A percentile compares a stretch with the other conserved stretches of the same genome.
These are phyloP conservation scores for Arctia plantaginis DNA, from an alignment of 2,888 invertebrate species.

Conservation along the genomic window DNA sequence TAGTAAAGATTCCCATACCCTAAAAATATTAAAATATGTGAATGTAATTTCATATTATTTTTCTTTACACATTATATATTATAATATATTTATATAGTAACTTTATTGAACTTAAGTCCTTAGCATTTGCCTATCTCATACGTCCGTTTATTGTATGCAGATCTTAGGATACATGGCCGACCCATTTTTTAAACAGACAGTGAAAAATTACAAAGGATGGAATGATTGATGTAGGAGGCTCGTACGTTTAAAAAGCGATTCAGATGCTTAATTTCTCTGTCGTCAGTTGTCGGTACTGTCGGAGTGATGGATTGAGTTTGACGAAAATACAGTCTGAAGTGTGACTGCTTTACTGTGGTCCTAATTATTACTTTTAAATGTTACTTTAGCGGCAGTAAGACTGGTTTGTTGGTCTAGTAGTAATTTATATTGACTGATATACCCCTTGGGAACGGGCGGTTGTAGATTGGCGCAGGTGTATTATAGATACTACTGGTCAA, in stretches of 20 bases:
- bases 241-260: slow-evolving; percentile 79
- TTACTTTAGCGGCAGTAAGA: background rate
- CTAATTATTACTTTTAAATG: background rate
- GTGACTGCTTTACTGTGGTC: slow-evolving; percentile 12
- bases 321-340: slow-evolving; percentile 43
- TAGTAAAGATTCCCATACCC: too few species aligned
- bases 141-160: slow-evolving; percentile 31
- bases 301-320: slow-evolving; percentile 72
- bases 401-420: background rate
- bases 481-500: too few species aligned
- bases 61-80: too few species aligned
- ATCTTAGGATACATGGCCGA: slow-evolving; percentile 39
- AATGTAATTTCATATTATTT: too few species aligned
- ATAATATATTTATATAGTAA: slow-evolving; percentile 10
- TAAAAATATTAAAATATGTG: too few species aligned
- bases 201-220: slow-evolving; percentile 76
- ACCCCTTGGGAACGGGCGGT: too few species aligned
- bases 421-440: too few species aligned
- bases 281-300: slow-evolving; percentile 70
- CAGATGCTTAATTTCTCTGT: slow-evolving; percentile 79
- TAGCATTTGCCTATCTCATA: slow-evolving; percentile 20
- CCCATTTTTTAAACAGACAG: slow-evolving; percentile 66
- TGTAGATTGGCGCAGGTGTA: too few species aligned
- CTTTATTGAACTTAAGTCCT: slow-evolving; percentile 6
- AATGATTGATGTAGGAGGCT: slow-evolving; percentile 77